Conservation (phyloP, 2,113 vertebrate species). For the Oryzias javanicus region DNA sequence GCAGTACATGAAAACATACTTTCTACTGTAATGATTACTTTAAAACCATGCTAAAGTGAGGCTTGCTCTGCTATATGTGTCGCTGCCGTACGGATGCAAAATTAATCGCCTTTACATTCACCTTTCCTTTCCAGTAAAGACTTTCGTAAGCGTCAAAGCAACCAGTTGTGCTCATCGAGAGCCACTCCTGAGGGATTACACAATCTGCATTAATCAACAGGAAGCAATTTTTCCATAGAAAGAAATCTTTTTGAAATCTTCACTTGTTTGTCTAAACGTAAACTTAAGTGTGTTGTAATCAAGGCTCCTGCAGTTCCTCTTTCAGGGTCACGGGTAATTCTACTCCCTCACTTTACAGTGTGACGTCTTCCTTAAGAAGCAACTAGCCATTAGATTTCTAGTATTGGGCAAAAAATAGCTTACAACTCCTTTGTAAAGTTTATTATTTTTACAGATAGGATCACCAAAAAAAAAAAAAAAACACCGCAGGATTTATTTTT, state of each 20-base stretch:
- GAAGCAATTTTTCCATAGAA: slow-evolving; percentile 22
- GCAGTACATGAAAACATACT: too few species aligned
- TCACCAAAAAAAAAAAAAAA: too few species aligned
- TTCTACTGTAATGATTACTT: too few species aligned
- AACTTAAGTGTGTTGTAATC: slow-evolving; percentile 16
- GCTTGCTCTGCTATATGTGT: too few species aligned
- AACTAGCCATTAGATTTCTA: slow-evolving; percentile 31
- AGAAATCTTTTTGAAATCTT: slow-evolving; percentile 1
- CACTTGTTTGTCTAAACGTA: not conserved
- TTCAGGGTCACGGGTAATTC: slow-evolving; percentile 26
- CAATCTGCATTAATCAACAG: slow-evolving; percentile 21
- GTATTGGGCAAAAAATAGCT: not conserved
- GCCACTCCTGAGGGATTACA: not conserved
- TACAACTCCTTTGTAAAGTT: too few species aligned
- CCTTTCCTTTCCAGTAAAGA: not conserved
- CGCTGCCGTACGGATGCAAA: not conserved
- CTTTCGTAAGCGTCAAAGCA: not conserved
- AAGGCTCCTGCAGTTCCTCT: slow-evolving; percentile 14
- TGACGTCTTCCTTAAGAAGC: slow-evolving; percentile 20
- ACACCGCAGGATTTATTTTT: too few species aligned
- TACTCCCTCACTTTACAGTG: slow-evolving; percentile 3
- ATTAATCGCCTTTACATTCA: not conserved
- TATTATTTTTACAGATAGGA: too few species aligned
- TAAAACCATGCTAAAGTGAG: too few species aligned
- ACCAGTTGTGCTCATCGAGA: not conserved